phyloP scores from a whole-genome alignment of 92 coral and sea anemone species.

The Bergia sp. region DNA sequence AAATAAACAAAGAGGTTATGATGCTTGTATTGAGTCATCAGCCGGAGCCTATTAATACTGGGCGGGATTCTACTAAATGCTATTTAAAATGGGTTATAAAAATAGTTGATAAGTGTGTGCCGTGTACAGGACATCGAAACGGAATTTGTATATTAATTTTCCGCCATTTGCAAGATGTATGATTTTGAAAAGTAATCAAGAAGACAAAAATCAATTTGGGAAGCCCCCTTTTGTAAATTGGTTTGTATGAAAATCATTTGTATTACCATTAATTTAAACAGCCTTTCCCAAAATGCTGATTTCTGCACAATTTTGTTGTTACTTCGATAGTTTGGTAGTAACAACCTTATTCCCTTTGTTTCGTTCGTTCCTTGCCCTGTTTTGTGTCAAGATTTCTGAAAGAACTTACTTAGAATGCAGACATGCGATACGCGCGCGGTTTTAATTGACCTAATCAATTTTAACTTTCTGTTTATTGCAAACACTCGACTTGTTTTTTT shows the following conservation, averaged over 20 bases:
- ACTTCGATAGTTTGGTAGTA: too few relatives aligned
- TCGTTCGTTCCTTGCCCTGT: neutral
- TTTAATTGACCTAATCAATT: constrained; percentile 28
- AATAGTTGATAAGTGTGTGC: neutral
- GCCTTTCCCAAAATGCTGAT: neutral
- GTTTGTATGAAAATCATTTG: neutral
- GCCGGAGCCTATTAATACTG: neutral
- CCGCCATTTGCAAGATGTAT: too few relatives aligned
- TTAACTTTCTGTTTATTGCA: constrained; percentile 35
- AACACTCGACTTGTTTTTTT: constrained; percentile 30
- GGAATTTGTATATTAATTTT: neutral
- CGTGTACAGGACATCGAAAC: neutral
- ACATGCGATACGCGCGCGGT: neutral
- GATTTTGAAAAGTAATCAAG: neutral
- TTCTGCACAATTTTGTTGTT: neutral
- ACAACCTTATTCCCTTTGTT: neutral
- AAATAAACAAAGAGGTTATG: constrained; percentile 19
- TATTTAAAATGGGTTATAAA: constrained; percentile 6
- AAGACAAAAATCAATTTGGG: neutral
- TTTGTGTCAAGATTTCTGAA: constrained; percentile 1
- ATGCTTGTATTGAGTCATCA: constrained; percentile 33
- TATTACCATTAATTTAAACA: neutral
- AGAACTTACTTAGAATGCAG: neutral
- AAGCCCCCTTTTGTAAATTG: neutral
- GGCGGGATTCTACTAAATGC: constrained; percentile 28